Base-by-base conservation (phyloP, 2,888 invertebrate species). In the Drosophila histrio region DNA sequence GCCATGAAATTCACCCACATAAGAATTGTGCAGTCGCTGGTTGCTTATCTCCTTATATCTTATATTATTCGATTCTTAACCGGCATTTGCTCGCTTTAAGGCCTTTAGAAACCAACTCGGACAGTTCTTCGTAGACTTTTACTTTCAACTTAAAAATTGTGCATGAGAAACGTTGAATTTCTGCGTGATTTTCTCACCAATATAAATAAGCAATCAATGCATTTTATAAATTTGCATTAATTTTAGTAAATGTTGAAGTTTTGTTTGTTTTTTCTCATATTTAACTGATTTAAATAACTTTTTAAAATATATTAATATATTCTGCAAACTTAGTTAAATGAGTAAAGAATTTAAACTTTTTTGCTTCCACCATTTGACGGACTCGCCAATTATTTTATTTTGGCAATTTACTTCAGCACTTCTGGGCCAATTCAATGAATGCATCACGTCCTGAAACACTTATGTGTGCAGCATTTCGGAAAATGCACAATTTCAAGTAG, bases 401-500 rank as follows among this genome's bases (percentile, higher is more conserved):
- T 28, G 41, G 15, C 47, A 47, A 60, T 36, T 60, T 38, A 0
- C 17, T 52, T 58, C 44, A 30, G 28, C 47, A 44, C 38, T 54
- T 28, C 32, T 56, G 50, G 46, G 28, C 19, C 28, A 57, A 60
- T 59, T 41, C 47, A 58, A 56, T 61, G 13, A 58, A 56, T 61
- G 13, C 39, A 19, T 28, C 36, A 19, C 41, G 59, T 15, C 24
- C 34, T 34, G 11, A 50, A 13, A 65, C 73, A 74, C 88, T 87
- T 60, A 34, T 59, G 65, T 72, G 72, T 69, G 71, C 86, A 82
- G 39, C 66, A 77, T 72, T 77, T 79, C 79, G 88, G 73, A 89
- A 88, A 87, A 76, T 79, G 78, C 68, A 72, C 72, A 81, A 47
- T 67, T 75, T 76, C 50, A 78, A 82, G 82, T 76, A 71, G 43